Base-by-base conservation (phyloP, 2,113 vertebrate genomes). In the Ceyx melanurus region DNA sequence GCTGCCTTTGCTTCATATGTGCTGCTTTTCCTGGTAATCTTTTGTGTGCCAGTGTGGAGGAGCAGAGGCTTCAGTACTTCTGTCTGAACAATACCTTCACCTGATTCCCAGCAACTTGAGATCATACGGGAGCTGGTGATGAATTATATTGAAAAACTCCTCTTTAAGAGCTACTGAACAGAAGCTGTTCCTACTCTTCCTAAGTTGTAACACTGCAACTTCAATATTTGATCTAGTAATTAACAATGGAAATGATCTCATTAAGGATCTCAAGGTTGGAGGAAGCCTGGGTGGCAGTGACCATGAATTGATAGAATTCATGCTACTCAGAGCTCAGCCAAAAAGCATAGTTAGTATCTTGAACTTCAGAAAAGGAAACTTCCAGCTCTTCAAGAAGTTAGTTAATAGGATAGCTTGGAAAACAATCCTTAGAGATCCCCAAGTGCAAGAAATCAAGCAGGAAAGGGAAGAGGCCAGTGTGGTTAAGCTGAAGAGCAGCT, bases 61-160 rank as follows among this genome's bases (percentile, higher is more conserved):
- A 51, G 35, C 70, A 60, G 72, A 51, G 42, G 35, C 71, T 83
- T 21, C 48, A 8, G 48, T 13, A 17, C 42, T 33, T 3, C 0
- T 20, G 7, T 7, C 17, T 22, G 42, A 2, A 2, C 6, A 0
- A 0, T 10, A 13, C 1, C 0, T 35, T 35, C 67, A 43, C 56
- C 73, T 64, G 50, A 15, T 82, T 46, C 29, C 54, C 8, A 9
- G 43, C 57, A 73, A 45, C 31, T 72, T 40, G 53, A 7, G 46
- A 11, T 2, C 60, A 11, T 45, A 37, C 31, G 11, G 37, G 46
- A 68, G 46, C 66, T 72, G 61, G 28, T 50, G 58, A 51, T 35
- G 56, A 51, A 64, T 67, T 50, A 43, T n/a, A 56, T 29, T 57
- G 82, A 50, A 35, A 74, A 64, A 25, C 40, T 35, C 21, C 82